Conservation (phyloP, 1,140 invertebrate genomes). For the Drosophila subobscura region DNA sequence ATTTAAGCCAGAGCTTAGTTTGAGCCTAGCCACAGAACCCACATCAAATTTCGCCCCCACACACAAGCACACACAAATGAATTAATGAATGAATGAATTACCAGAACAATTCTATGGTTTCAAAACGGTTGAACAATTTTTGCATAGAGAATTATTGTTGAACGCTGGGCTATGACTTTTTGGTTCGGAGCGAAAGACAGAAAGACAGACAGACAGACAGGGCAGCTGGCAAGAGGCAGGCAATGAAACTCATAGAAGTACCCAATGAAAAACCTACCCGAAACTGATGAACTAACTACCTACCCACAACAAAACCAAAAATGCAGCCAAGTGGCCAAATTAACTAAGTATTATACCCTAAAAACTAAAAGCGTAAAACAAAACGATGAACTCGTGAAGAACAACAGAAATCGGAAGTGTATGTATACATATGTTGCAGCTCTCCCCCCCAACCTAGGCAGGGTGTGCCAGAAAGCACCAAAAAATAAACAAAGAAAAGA, state of each 20-base stretch:
- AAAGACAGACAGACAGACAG: conserved; percentile 18
- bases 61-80: conserved; percentile 41
- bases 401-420: conserved; percentile 23
- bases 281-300: conserved; percentile 71
- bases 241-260: conserved; percentile 76
- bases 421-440: conserved; percentile 73
- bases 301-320: conserved; percentile 61
- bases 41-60: conserved; percentile 42
- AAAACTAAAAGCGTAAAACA: conserved; percentile 29
- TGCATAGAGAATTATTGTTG: conserved; percentile 61
- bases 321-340: conserved; percentile 77
- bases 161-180: conserved; percentile 61
- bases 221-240: conserved; percentile 23
- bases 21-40: conserved; percentile 43
- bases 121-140: conserved; percentile 78
- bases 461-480: conserved; percentile 65
- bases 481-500: conserved; percentile 13
- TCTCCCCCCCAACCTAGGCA: conserved; percentile 29
- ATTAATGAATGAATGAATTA: conserved; percentile 41
- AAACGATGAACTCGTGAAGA: conserved; percentile 2
- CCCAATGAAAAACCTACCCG: conserved; percentile 68
- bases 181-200: conserved; percentile 49
- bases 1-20: conserved; percentile 61
- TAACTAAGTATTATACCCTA: conserved; percentile 76
- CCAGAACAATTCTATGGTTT: conserved; percentile 78